Base-by-base conservation (phyloP, 2,888 invertebrate genomes). In the Pyralis farinalis region DNA sequence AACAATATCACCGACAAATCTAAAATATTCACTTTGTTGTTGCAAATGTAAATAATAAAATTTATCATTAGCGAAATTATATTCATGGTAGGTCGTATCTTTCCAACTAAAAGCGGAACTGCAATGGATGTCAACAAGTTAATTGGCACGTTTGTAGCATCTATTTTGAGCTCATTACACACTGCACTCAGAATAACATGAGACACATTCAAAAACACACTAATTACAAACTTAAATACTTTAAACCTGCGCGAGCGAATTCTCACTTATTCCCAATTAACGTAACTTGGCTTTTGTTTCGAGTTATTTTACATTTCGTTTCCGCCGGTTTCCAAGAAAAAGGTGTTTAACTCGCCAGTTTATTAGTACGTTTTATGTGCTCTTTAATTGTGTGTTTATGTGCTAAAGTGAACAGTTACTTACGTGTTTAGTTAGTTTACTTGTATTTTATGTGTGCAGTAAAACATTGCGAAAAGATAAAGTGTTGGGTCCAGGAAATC, bases 371-470 rank as follows among this genome's bases (percentile, higher is more conserved):
- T 57, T 61, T 63, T 57, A 53, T 49, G 51, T 44, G 37, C 52
- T 55, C 51, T 56, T 62, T 63, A 56, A 67, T 61, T 64, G 51
- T 55, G 54, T 68, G 66, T 67, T 67, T 55, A 64, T 47, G 51
- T 41, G 51, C 37, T 42, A 39, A 42, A 46, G 35, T 39, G 42
- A 41, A 43, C 53, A 57, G 58, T 60, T 58, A 34, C 32, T 33
- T 32, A 12, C 38, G 9, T 12, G 33, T 20, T 25, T 33, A 39
- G 22, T 32, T 38, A 32, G 12, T 38, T 33, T 32, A 16, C 32
- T 21, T 42, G 33, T 37, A 25, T 33, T 42, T 42, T 42, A 42
- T 33, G 42, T 10, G 9, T 27, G 37, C 7, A 22, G 28, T 39
- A 27, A 39, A 38, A 38, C 32, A 12, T 27, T 9, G 33, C 20